Conservation (phyloP, 2,113 vertebrate genomes). For the Microcebus murinus region DNA sequence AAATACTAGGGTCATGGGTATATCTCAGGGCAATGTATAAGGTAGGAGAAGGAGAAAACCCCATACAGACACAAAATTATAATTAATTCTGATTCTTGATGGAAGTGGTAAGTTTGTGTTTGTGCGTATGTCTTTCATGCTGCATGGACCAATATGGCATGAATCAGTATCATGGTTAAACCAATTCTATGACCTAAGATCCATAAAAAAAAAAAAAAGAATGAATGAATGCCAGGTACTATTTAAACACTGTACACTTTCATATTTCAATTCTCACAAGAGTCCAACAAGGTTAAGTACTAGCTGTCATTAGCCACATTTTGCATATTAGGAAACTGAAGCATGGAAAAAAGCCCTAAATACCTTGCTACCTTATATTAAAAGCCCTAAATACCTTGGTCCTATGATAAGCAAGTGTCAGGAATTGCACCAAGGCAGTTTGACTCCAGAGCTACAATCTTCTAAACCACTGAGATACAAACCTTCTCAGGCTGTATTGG, state of each 20-base stretch:
- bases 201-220: background rate
- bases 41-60: background rate
- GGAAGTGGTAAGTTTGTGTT: background rate
- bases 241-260: background rate
- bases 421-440: background rate
- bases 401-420: background rate
- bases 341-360: background rate
- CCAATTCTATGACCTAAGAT: background rate
- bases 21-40: background rate
- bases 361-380: background rate
- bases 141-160: background rate
- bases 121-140: background rate
- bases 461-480: background rate
- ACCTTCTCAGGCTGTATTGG: background rate
- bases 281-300: background rate
- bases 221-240: background rate
- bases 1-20: background rate
- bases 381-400: background rate
- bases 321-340: background rate
- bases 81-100: background rate
- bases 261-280: background rate
- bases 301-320: background rate
- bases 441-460: background rate
- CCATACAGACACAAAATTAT: background rate
- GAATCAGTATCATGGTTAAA: background rate